phyloP scores from a whole-genome alignment of 2,888 invertebrate genomes.

The Nipponacmea schrenckii region DNA sequence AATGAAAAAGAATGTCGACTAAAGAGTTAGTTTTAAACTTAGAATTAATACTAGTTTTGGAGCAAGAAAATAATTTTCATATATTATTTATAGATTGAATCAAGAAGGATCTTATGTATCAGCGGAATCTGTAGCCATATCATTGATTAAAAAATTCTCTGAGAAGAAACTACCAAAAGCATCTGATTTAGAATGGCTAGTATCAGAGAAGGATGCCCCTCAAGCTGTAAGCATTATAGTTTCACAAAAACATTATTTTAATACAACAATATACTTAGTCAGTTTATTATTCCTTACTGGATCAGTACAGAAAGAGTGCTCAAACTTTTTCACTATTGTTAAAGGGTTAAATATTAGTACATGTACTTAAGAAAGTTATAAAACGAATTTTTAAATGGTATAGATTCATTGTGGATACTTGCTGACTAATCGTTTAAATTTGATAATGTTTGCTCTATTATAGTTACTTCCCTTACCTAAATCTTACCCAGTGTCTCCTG shows the following conservation, averaged over 20 bases:
- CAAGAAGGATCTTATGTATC: slow-evolving; percentile 41
- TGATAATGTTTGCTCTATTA: slow-evolving; percentile 28
- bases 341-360: too few species aligned
- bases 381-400: too few species aligned
- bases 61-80: not conserved
- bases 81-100: slow-evolving; percentile 22
- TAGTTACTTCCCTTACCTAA: slow-evolving; percentile 80
- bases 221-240: slow-evolving; percentile 71
- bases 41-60: too few species aligned
- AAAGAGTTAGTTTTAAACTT: too few species aligned
- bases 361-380: too few species aligned
- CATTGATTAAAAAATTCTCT: slow-evolving; percentile 80
- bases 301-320: not conserved
- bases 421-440: too few species aligned
- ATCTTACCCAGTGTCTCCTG: slow-evolving; percentile 77
- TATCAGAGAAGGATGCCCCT: slow-evolving; percentile 81
- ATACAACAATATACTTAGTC: not conserved
- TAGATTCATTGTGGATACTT: too few species aligned
- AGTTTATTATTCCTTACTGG: not conserved
- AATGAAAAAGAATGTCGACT: too few species aligned
- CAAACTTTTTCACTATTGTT: not conserved
- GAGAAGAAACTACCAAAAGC: slow-evolving; percentile 81
- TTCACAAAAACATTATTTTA: not conserved
- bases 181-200: slow-evolving; percentile 83
- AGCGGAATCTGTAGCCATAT: slow-evolving; percentile 83